Evolutionary conservation across 1,140 invertebrate species (phyloP), one percentile per base, ranked within the genome.

Genomic region (Drosophila malerkotliana): DNA sequence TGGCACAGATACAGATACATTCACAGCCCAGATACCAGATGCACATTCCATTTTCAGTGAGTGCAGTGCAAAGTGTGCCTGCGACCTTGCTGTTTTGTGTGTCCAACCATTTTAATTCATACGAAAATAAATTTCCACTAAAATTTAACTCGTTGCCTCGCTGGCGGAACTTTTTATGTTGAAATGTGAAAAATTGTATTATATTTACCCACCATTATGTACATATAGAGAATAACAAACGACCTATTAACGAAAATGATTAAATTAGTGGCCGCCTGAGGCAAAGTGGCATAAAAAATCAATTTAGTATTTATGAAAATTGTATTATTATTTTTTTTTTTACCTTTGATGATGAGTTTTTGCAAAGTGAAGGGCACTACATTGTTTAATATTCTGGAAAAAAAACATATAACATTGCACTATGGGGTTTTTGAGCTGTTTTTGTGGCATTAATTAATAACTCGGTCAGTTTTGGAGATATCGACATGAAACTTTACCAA

Each of bases 201-300:
- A 44, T 63, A 24, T 34, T 64, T 67, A 18, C 34, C 9, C 8
- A 9, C 9, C 3, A 3, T 4, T 37, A 37, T 44, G 26, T 67
- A 41, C 26, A 44, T 32, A 44, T 44, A 49, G 26, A 64, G 32
- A 30, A 67, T 64, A 64, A 64, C 48, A 41, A 67, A 52, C 34
- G 60, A 63, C 63, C 63, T 51, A 67, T 67, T 67, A 51, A 9
- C n/a, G 12, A 51, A 66, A 9, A 34, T 67, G 51, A 67, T 67
- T 67, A 32, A 67, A 67, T 67, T 67, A 67, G 48, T 64, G 24
- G 12, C 56, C 26, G 32, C 59, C 49, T 8, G 45, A 44, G 34
- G 34, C 3, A 37, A 10, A 37, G 34, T 37, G 34, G 34, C 34
- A 37, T 37, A n/a, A 37, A 37, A 32, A 37, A 37, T 37, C 34